Base-by-base conservation (phyloP, 2,888 invertebrate genomes). In the Hydropsyche betteni region DNA sequence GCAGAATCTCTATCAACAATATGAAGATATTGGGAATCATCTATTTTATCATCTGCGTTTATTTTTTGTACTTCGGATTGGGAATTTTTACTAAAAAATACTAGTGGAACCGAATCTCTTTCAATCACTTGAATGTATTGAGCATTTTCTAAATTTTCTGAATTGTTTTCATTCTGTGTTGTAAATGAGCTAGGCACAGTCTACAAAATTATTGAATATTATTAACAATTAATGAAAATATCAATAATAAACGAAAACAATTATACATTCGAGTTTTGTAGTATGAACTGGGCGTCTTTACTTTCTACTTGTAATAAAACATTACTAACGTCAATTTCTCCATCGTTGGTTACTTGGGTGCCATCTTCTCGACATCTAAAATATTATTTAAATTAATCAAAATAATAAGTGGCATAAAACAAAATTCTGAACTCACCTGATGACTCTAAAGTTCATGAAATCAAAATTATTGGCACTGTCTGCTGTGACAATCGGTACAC, bases 61-160 rank as follows among this genome's bases (percentile, higher is more conserved):
- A 5, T 10, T 36, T 34, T 33, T 5, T 34, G 34, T 64, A 5
- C 16, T 58, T 33, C 8, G 34, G 52, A 33, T 16, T 74, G 73
- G 8, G 75, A 74, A 14, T 58, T 51, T 33, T 70, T 72, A 4
- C 76, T 75, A 64, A 75, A 79, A 64, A 70, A 79, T 24, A 79
- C 79, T 44, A 79, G 36, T 4, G 79, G 79, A 6, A 79, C 77
- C 16, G 72, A 74, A 53, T 79, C 79, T 38, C 64, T 64, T 52
- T 79, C 79, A 38, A 79, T 76, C 16, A 79, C 78, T 68, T 78
- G 79, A 34, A 79, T 76, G 24, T 79, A 79, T 69, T 79, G 79
- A 36, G 71, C 69, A 58, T 36, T 77, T 76, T 51, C 3, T 36
- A 64, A 75, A 50, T 50, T 14, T 44, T 51, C 16, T 5, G 5